These are phyloP conservation scores for Brachionus calyciflorus DNA, from an alignment of 1,140 invertebrate species.

Conservation along the genomic window DNA sequence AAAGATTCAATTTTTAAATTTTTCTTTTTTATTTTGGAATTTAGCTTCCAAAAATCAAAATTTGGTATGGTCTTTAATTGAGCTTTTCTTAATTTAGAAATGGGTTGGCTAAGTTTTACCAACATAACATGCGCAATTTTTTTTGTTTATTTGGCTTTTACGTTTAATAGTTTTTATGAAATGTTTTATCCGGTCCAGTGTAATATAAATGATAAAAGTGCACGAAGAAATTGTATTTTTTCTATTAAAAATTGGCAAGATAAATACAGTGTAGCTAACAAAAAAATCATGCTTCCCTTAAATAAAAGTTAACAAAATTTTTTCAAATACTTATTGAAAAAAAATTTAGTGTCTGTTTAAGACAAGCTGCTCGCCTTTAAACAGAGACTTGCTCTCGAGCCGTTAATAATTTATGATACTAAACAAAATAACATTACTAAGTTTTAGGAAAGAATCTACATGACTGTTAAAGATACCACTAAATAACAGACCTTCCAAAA, in stretches of 20 bases:
- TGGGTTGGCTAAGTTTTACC: slow-evolving; percentile 30
- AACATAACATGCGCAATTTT: slow-evolving; percentile 25
- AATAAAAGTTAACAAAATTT: no score
- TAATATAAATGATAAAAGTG: not conserved
- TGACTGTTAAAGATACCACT: no score
- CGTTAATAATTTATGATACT: no score
- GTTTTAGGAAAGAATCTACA: no score
- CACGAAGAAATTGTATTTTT: not conserved
- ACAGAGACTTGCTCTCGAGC: no score
- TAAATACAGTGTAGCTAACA: not conserved
- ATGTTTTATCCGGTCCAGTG: slow-evolving; percentile 27
- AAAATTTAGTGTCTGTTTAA: no score
- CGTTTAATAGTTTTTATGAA: slow-evolving; percentile 43
- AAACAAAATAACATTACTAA: no score
- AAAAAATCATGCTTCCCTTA: no score
- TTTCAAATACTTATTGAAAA: no score
- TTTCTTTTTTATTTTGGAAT: not conserved
- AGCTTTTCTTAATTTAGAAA: not conserved
- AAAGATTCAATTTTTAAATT: not conserved
- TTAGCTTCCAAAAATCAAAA: not conserved
- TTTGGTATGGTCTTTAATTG: not conserved
- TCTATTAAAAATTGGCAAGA: slow-evolving; percentile 12
- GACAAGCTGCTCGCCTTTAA: no score
- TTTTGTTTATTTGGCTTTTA: slow-evolving; percentile 1
- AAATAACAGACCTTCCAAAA: no score